Evolutionary conservation across 2,113 vertebrate genomes (phyloP), one percentile per base, ranked within the genome.

Genomic region (Turdus rufiventris): DNA sequence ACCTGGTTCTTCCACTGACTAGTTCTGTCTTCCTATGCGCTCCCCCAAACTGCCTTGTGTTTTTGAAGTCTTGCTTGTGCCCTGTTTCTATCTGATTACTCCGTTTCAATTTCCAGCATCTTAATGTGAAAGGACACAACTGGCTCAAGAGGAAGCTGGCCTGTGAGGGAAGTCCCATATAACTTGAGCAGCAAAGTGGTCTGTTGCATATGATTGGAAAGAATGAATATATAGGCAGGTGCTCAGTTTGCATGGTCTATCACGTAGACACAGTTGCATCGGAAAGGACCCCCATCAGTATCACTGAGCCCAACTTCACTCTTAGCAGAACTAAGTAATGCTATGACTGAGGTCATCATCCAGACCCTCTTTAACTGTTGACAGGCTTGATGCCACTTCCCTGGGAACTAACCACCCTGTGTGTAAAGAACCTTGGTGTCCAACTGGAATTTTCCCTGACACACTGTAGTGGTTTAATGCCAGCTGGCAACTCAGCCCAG

Each of bases 231-330:
- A 42, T 10, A 36, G 8, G 28, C 7, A 8, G 29, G 19, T 53
- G 6, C 18, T 71, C 26, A 5, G 5, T 28, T 66, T 3, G 3
- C 10, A 2, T 31, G 19, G 33, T 38, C 20, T 60, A 11, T 31
- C 21, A 38, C 2, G 12, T 2, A 26, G 40, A 18, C 3, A 4
- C 7, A 29, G 25, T 5, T 4, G 5, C 38, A 12, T 24, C 58
- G 67, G 21, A 43, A 78, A 50, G 25, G n/a, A 60, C 14, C 4
- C 11, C 2, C 4, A 13, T 6, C 1, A 58, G 36, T 11, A 18
- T 87, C 10, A 24, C 1, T 1, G 4, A 42, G 17, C 53, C 51
- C 26, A 66, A 2, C 2, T 18, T 8, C 8, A 34, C 29, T 57
- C 10, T 38, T 43, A 1, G 2, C 28, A 36, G 34, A 36, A 8